phyloP scores from a whole-genome alignment of 2,888 invertebrate genomes.

The Mimas tiliae region DNA sequence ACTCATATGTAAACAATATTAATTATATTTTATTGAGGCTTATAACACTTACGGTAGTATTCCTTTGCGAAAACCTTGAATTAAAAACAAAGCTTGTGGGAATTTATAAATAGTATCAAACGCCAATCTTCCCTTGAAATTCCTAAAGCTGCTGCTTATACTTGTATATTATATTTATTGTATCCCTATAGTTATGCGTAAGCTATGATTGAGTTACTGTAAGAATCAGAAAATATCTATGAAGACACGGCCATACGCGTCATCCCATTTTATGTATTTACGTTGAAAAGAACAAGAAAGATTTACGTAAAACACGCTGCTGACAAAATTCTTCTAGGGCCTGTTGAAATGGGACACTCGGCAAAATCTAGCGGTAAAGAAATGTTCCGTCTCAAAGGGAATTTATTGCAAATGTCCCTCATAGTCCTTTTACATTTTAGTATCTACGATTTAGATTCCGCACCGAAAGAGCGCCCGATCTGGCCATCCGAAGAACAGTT shows the following conservation, averaged over 20 bases:
- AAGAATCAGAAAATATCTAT: background rate
- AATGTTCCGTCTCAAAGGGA: slow-evolving; percentile 7
- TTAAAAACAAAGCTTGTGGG: background rate
- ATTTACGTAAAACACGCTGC: background rate
- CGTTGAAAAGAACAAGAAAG: background rate
- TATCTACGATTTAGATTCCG: slow-evolving; percentile 43
- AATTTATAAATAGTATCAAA: slow-evolving; percentile 12
- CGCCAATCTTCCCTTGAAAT: background rate
- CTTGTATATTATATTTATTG: slow-evolving; percentile 5
- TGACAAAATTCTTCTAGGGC: slow-evolving; percentile 9
- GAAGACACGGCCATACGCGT: background rate
- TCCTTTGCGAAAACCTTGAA: slow-evolving; percentile 3
- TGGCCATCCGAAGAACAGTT: slow-evolving; percentile 46
- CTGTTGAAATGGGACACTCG: background rate
- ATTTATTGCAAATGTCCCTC: slow-evolving; percentile 31
- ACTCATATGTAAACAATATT: slow-evolving; percentile 26
- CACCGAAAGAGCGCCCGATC: slow-evolving; percentile 28
- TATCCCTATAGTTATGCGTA: background rate
- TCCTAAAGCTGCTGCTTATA: background rate
- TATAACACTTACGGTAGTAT: background rate
- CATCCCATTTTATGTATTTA: background rate
- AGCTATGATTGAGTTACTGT: slow-evolving; percentile 1
- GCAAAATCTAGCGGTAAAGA: slow-evolving; percentile 11
- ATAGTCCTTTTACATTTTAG: slow-evolving; percentile 50
- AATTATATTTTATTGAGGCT: slow-evolving; percentile 7